A percentile compares a stretch with the other conserved stretches of the same genome.
phyloP scores from a whole-genome alignment of 2,797 vertebrate genomes.

The Lagocephalus sceleratus region DNA sequence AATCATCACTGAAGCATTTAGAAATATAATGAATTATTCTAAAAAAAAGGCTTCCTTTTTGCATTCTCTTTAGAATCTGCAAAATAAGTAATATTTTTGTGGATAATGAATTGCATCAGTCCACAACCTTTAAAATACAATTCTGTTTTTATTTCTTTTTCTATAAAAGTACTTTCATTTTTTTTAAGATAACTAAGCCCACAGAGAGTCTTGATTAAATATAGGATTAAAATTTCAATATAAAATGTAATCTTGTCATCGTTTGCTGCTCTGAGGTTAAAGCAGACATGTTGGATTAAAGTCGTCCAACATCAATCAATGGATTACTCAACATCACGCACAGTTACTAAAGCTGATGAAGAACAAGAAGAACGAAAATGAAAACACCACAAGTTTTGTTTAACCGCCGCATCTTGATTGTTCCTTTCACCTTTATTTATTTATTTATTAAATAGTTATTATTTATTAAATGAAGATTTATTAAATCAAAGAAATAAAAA shows the following conservation, averaged over 20 bases:
- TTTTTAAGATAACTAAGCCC: constrained; percentile 62
- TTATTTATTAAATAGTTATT: no score
- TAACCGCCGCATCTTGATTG: not conserved
- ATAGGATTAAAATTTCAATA: constrained; percentile 72
- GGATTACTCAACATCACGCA: constrained; percentile 49
- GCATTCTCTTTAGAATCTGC: constrained; percentile 36
- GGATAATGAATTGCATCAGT: constrained; percentile 20
- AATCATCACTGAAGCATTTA: constrained; percentile 87
- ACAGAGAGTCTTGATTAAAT: constrained; percentile 69
- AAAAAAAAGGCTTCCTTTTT: constrained; percentile 44
- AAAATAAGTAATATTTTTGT: constrained; percentile 63
- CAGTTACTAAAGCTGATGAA: constrained; percentile 22
- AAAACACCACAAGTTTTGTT: not conserved
- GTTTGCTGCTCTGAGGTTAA: constrained; percentile 49
- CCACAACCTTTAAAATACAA: constrained; percentile 10
- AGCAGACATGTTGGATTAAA: constrained; percentile 46
- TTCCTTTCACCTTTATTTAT: no score
- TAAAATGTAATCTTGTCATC: constrained; percentile 73
- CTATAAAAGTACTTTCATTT: constrained; percentile 21
- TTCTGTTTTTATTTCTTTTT: constrained; percentile 15
- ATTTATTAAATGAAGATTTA: no score
- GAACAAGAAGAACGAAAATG: not conserved
- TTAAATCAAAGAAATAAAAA: no score
- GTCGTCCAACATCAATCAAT: constrained; percentile 29
- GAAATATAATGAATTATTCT: constrained; percentile 83